Percentiles rank a stretch among this genome's conserved stretches.
Conservation (phyloP, 2,797 vertebrate species). For the Carduelis carduelis region DNA sequence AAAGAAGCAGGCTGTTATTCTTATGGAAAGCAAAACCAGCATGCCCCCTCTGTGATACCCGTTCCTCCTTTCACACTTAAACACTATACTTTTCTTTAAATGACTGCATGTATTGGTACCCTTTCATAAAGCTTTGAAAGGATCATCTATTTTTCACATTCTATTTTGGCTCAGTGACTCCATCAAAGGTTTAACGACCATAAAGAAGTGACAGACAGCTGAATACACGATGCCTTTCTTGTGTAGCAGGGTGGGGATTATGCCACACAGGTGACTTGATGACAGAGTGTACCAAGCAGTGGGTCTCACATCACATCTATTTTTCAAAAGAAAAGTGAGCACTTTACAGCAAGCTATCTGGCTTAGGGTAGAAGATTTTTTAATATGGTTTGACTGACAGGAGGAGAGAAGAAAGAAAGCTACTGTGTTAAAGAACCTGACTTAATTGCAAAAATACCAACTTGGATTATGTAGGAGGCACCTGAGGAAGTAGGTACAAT, state of each 20-base stretch:
- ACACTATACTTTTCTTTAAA: background rate
- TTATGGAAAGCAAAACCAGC: background rate
- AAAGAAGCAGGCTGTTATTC: background rate
- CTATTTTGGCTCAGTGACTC: constrained; percentile 16
- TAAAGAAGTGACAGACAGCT: constrained; percentile 13
- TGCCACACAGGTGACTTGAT: background rate
- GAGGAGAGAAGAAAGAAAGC: background rate
- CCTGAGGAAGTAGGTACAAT: background rate
- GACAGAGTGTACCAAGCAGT: background rate
- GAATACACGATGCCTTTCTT: background rate
- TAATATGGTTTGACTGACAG: background rate
- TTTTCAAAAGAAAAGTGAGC: background rate
- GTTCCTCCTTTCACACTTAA: background rate
- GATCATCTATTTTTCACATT: background rate
- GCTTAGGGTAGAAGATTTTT: background rate
- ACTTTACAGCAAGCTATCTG: background rate
- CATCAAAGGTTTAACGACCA: background rate
- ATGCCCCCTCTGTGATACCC: background rate
- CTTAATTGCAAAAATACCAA: background rate
- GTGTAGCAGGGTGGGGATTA: background rate
- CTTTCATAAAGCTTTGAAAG: background rate
- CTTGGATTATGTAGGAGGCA: background rate
- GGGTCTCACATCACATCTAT: background rate
- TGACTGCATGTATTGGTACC: background rate
- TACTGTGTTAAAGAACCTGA: background rate